Evolutionary conservation across 2,888 invertebrate species (phyloP), one percentile per base, ranked within the genome.

Genomic region (Trachelus tabidus): DNA sequence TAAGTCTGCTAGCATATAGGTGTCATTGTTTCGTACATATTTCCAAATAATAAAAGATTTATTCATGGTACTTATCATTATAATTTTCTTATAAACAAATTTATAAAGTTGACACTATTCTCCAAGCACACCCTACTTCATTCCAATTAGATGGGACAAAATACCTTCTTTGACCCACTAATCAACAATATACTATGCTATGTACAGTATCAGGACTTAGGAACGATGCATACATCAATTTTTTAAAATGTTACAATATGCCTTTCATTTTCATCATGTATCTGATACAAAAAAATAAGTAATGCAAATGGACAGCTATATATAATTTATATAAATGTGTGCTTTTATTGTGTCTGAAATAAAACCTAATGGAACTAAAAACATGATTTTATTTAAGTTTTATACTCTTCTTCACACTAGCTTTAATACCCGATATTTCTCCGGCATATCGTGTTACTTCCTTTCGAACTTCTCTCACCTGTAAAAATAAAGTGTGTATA

Each of bases 381-480:
- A 34, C 23, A 34, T 33, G 11, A 33, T 74, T 91, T 15, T 92
- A 95, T 91, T 96, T 97, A 85, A 99, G 94, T 92, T 98, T 98
- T 85, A 98, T 95, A 89, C 98, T 96, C 92, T 98, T 97, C 88
- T 95, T 95, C 75, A 98, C 96, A 87, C 96, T 94, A 35, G 97
- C 94, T 89, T 98, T 97, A 87, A 99, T 99, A 84, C 99, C 99
- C 76, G 98, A 97, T 75, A 96, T 92, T 93, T 99, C 99, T 78
- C 99, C 99, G 79, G 94, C 95, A 91, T 99, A 99, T 82, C 96
- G 94, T 40, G 93, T 93, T 9, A 95, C 88, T 92, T 99, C 98
- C 80, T 94, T 96, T 82, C 97, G 94, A 3, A 96, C 95, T 87
- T 96, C 96, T 80, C 98, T 95, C 0, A 96, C 93, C 95, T 95